Evolutionary conservation across 2,797 vertebrate species (phyloP).

Genomic region (Lacerta bilineata): DNA sequence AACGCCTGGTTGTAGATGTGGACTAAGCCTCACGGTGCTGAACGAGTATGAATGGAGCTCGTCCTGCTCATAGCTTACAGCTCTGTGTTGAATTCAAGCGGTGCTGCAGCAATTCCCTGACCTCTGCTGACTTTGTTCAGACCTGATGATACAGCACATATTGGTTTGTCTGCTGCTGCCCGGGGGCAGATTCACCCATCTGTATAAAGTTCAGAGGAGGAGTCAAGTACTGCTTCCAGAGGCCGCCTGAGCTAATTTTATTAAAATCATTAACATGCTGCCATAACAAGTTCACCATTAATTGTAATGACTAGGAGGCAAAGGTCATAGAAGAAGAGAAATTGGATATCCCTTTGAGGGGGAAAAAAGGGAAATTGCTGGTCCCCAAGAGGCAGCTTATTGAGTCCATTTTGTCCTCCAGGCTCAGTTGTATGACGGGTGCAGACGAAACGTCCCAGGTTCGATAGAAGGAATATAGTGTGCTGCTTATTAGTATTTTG

Average conservation of each 20-base stretch:
- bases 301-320: conserved; percentile 54
- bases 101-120: fast-evolving
- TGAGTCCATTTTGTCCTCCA: background rate
- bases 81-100: background rate
- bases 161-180: fast-evolving
- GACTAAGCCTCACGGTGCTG: too few relatives aligned
- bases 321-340: conserved; percentile 34
- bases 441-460: conserved; percentile 43
- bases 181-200: background rate
- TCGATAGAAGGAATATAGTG: conserved; percentile 35
- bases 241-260: conserved; percentile 32
- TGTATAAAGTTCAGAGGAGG: conserved; percentile 31
- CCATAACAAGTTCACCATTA: conserved; percentile 28
- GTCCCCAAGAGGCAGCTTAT: background rate
- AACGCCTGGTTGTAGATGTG: too few relatives aligned
- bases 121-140: conserved; percentile 42
- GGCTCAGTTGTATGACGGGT: background rate
- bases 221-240: background rate
- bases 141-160: conserved; percentile 35
- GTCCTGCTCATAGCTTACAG: background rate
- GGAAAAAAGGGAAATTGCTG: background rate
- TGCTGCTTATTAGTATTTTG: conserved; percentile 61
- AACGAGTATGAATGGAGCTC: too few relatives aligned
- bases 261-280: conserved; percentile 50
- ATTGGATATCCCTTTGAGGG: conserved; percentile 49